phyloP scores from a whole-genome alignment of 2,113 vertebrate genomes.

The Pundamilia nyererei region DNA sequence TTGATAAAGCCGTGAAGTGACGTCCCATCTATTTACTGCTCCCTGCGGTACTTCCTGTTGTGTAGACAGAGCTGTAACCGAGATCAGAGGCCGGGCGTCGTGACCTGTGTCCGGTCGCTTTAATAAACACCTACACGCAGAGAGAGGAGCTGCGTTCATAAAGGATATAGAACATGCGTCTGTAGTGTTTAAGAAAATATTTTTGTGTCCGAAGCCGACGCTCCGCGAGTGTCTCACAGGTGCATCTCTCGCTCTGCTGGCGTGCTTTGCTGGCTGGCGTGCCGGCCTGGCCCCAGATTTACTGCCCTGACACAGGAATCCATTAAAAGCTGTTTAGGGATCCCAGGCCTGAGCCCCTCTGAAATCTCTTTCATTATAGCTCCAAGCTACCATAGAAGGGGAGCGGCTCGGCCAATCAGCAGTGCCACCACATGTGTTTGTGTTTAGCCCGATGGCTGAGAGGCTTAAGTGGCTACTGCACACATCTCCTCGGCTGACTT shows the following conservation, averaged over 20 bases:
- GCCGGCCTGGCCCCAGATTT: slow-evolving; percentile 73
- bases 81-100: slow-evolving; percentile 54
- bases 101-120: slow-evolving; percentile 60
- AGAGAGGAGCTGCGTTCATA: slow-evolving; percentile 49
- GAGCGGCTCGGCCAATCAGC: slow-evolving; percentile 62
- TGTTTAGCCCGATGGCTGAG: slow-evolving; percentile 69
- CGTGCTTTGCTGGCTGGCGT: slow-evolving; percentile 50
- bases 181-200: neutral
- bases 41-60: slow-evolving; percentile 54
- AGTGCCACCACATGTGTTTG: slow-evolving; percentile 72
- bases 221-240: slow-evolving; percentile 67
- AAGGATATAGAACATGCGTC: slow-evolving; percentile 15
- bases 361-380: slow-evolving; percentile 77
- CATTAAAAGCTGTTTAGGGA: slow-evolving; percentile 81
- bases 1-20: slow-evolving; percentile 59
- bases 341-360: slow-evolving; percentile 70
- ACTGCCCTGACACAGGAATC: slow-evolving; percentile 78
- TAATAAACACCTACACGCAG: slow-evolving; percentile 69
- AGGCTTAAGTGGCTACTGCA: slow-evolving; percentile 69
- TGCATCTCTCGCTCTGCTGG: slow-evolving; percentile 54
- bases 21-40: slow-evolving; percentile 56
- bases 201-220: neutral
- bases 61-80: slow-evolving; percentile 40
- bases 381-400: slow-evolving; percentile 68
- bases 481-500: slow-evolving; percentile 68